phyloP scores from a whole-genome alignment of 2,888 invertebrate genomes.

The Apeira syringaria region DNA sequence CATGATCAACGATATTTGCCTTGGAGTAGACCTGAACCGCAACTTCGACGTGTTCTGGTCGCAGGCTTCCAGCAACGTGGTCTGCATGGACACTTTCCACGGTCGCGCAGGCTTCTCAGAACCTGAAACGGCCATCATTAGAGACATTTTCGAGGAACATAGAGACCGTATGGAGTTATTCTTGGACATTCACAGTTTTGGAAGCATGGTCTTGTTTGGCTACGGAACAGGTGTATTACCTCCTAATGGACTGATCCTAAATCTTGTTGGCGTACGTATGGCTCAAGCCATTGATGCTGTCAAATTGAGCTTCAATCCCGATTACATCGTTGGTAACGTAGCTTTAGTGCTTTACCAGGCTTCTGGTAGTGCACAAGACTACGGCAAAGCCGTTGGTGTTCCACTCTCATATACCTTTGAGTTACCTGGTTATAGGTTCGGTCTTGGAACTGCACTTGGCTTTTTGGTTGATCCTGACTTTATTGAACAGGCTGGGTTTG shows the following conservation, averaged over 20 bases:
- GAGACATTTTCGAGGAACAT: constrained; percentile 78
- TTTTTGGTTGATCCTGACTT: constrained; percentile 82
- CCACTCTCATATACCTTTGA: constrained; percentile 85
- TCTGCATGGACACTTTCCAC: constrained; percentile 85
- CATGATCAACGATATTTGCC: constrained; percentile 61
- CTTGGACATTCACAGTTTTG: constrained; percentile 89
- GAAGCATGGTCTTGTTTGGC: constrained; percentile 78
- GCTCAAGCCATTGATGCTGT: constrained; percentile 63
- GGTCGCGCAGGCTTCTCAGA: constrained; percentile 86
- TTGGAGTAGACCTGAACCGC: constrained; percentile 88
- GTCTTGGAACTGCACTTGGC: constrained; percentile 62
- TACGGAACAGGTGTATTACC: constrained; percentile 62
- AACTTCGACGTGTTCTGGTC: constrained; percentile 89
- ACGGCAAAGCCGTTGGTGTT: constrained; percentile 74
- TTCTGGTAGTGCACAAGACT: constrained; percentile 86
- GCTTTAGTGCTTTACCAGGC: constrained; percentile 79
- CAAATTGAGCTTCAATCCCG: constrained; percentile 54
- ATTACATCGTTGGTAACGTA: constrained; percentile 77
- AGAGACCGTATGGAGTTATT: constrained; percentile 83
- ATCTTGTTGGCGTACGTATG: constrained; percentile 55
- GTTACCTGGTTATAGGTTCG: constrained; percentile 69
- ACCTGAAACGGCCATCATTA: constrained; percentile 82
- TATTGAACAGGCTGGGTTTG: constrained; percentile 82
- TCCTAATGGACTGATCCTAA: constrained; percentile 61
- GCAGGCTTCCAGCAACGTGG: constrained; percentile 61